Percentiles rank a stretch among this genome's conserved stretches.
Conservation (phyloP, 2,797 vertebrate genomes). For the Rhinogobio ventralis region DNA sequence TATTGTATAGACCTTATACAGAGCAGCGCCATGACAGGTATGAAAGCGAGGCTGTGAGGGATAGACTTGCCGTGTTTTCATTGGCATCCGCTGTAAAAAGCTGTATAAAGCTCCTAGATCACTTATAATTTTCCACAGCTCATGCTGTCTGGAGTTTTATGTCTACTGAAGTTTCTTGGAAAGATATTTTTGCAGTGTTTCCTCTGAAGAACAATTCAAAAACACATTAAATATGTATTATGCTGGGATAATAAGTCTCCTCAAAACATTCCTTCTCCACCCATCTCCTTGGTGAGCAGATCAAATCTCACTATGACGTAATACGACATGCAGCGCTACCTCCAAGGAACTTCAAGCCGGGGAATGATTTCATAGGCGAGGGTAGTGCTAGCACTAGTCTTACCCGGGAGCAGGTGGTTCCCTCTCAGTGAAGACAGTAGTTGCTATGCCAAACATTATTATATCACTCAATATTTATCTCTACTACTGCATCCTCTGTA, state of each 20-base stretch:
- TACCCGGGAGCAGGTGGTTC: slow-evolving; percentile 12
- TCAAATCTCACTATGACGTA: slow-evolving; percentile 10
- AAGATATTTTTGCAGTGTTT: background rate
- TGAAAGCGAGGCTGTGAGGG: background rate
- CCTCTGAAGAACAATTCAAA: background rate
- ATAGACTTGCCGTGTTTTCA: background rate
- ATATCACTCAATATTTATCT: background rate
- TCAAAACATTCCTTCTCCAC: background rate
- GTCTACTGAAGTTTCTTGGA: background rate
- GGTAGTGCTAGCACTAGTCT: background rate
- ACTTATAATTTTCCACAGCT: background rate
- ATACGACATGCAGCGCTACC: background rate
- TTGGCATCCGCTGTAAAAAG: background rate
- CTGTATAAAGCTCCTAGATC: background rate
- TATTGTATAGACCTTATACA: background rate
- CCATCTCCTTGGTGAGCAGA: background rate
- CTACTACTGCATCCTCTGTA: background rate
- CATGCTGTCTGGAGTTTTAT: background rate
- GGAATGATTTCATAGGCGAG: background rate
- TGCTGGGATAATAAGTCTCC: slow-evolving; percentile 15
- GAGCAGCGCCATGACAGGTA: background rate
- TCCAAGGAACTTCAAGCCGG: slow-evolving; percentile 2
- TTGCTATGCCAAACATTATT: slow-evolving; percentile 15
- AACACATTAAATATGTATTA: slow-evolving; percentile 2
- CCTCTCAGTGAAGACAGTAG: background rate